Percentiles rank a stretch among this genome's conserved stretches.
phyloP scores from a whole-genome alignment of 2,113 vertebrate species.

The Gymnarchus niloticus region DNA sequence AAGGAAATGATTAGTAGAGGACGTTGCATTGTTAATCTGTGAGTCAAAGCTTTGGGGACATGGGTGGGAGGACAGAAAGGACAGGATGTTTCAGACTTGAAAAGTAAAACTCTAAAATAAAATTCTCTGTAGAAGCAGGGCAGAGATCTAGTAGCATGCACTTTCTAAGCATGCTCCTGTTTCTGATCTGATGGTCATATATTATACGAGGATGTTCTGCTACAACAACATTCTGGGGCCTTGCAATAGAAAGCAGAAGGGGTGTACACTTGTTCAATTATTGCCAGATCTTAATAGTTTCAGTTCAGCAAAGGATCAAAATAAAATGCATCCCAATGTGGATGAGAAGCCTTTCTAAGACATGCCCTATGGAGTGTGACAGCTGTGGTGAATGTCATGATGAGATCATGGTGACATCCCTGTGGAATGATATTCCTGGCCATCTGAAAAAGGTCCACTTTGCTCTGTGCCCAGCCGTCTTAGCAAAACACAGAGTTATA shows the following conservation, averaged over 20 bases:
- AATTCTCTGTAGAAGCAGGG: background rate
- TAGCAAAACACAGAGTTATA: background rate
- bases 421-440: background rate
- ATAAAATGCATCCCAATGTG: background rate
- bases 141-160: background rate
- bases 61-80: background rate
- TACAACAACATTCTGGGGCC: background rate
- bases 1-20: background rate
- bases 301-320: constrained; percentile 8
- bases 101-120: background rate
- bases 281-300: constrained; percentile 8
- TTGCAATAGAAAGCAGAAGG: background rate
- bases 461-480: too few relatives aligned
- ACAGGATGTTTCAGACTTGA: background rate
- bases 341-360: background rate
- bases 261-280: background rate
- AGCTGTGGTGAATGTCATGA: background rate
- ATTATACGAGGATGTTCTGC: background rate
- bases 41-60: too few relatives aligned
- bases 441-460: background rate
- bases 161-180: background rate
- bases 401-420: background rate
- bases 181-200: background rate
- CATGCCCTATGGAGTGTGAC: background rate
- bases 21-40: background rate